Evolutionary conservation across 2,888 invertebrate genomes (phyloP).

Genomic region (Cosmorhoe ocellata): DNA sequence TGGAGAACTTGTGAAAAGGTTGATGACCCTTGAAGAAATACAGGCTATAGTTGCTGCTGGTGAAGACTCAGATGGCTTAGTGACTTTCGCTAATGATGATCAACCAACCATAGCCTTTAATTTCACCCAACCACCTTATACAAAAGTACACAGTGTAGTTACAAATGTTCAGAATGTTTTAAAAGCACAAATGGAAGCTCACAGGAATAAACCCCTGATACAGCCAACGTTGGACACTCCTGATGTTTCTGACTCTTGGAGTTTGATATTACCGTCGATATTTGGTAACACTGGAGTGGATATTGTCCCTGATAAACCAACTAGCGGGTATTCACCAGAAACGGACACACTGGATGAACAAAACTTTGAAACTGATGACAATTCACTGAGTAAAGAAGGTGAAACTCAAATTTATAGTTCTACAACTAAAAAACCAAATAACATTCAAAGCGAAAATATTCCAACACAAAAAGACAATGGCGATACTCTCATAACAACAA

Average conservation of each 20-base stretch:
- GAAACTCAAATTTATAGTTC: constrained; percentile 46
- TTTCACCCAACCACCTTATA: constrained; percentile 82
- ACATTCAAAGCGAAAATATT: constrained; percentile 27
- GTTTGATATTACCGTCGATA: constrained; percentile 90
- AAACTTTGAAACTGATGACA: constrained; percentile 44
- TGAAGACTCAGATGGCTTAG: constrained; percentile 85
- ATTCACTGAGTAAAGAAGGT: constrained; percentile 61
- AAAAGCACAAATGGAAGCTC: constrained; percentile 88
- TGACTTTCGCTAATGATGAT: constrained; percentile 75
- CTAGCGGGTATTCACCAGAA: constrained; percentile 65
- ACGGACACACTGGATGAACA: constrained; percentile 67
- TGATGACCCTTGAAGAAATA: constrained; percentile 93
- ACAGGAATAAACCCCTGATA: constrained; percentile 75
- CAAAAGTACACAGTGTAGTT: constrained; percentile 90
- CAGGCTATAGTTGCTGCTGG: constrained; percentile 92
- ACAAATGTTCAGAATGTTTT: constrained; percentile 92
- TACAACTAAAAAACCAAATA: constrained; percentile 38
- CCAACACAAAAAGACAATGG: constrained; percentile 25
- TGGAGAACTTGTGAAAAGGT: constrained; percentile 90
- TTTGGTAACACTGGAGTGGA: constrained; percentile 87
- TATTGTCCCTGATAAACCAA: constrained; percentile 79
- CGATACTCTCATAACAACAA: constrained; percentile 21
- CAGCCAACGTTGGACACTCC: constrained; percentile 85
- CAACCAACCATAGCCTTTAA: constrained; percentile 74
- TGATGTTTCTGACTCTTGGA: constrained; percentile 90